phyloP scores from a whole-genome alignment of 2,888 invertebrate species.

The Blastobasis lacticolella region DNA sequence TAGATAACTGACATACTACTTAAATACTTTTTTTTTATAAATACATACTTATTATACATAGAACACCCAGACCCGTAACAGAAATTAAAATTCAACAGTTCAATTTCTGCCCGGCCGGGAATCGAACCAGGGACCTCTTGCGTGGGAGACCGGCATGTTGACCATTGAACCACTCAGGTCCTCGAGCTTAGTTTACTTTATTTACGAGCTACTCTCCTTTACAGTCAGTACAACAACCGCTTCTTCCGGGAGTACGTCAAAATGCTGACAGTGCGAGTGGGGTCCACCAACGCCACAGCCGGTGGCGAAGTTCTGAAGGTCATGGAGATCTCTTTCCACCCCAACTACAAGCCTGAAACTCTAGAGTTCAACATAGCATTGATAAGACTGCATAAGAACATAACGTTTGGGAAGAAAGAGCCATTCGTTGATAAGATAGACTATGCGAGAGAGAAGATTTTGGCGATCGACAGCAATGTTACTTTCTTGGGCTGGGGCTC shows the following conservation, averaged over 20 bases:
- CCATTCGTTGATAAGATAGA: conserved; percentile 25
- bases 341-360: conserved; percentile 58
- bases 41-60: too few species aligned
- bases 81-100: too few species aligned
- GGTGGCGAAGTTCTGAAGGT: conserved; percentile 49
- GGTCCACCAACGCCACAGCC: conserved; percentile 50
- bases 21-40: too few species aligned
- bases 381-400: conserved; percentile 44
- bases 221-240: conserved; percentile 62
- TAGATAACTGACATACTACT: too few species aligned
- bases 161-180: too few species aligned
- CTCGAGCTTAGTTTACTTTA: too few species aligned
- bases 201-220: too few species aligned
- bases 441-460: conserved; percentile 25
- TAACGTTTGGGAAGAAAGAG: conserved; percentile 28
- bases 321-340: conserved; percentile 58
- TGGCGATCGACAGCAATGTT: conserved; percentile 43
- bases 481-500: conserved; percentile 62
- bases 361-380: conserved; percentile 58
- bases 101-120: too few species aligned
- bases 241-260: conserved; percentile 64
- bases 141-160: too few species aligned
- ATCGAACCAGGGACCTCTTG: too few species aligned
- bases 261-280: conserved; percentile 54
- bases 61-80: too few species aligned